Base-by-base conservation (phyloP, 2,888 invertebrate species). In the Drosophila neotestacea region DNA sequence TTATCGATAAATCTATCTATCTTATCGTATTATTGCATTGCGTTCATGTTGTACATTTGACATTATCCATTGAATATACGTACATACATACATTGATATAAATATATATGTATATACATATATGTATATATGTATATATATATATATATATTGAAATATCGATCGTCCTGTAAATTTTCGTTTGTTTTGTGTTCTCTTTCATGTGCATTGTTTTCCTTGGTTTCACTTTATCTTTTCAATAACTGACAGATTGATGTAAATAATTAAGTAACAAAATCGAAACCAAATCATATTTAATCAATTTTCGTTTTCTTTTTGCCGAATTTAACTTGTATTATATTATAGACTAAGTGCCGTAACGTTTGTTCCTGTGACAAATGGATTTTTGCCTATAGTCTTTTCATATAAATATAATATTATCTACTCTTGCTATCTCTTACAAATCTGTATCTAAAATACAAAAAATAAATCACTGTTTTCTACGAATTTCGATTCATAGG, bases 21-120 rank as follows among this genome's bases (percentile, higher is more conserved):
- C 56, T 50, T 61, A 59, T n/a, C 70, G 48, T 28, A 72, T 60
- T 78, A 77, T 70, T 60, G 58, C 83, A 82, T 88, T 82, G 46
- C 73, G 51, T 77, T 78, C 74, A 84, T 72, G 67, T 60, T 84
- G 76, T 81, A 86, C 55, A 84, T 74, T 73, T 67, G 32, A 56
- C 79, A 79, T 75, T 65, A 54, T 47, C 48, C 79, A 79, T 79
- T 59, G 16, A 56, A 47, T 51, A 42, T 58, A 63, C 22, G 39
- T 58, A 41, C 62, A 38, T 62, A 27, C 52, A 56, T 34, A 10
- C 4, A 9, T 11, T 27, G 30, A 13, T 47, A 34, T 70, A 38
- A 58, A 54, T 52, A 63, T 38, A 13, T 47, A 34, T 70, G 34
- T 61, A 54, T 52, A 63, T 36, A 54, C 41, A 34, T 70, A 42